Evolutionary conservation across 2,113 vertebrate species (phyloP).

Genomic region (Atrichornis clamosus): DNA sequence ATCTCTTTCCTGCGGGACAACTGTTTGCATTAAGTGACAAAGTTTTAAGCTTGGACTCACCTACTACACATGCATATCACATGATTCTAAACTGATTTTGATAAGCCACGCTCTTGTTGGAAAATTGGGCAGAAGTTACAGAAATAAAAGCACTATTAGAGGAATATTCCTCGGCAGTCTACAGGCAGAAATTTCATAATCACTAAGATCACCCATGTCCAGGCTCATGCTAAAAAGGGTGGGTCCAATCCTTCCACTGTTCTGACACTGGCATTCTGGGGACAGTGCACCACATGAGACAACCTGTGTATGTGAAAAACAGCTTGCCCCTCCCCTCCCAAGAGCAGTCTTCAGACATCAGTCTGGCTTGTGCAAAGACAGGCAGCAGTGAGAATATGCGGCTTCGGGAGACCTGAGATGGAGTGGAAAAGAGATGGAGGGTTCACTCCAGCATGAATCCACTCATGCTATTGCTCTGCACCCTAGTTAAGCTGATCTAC

Average conservation of each 20-base stretch:
- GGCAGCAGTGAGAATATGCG: accelerated
- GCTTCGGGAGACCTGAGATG: not conserved
- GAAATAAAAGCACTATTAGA: not conserved
- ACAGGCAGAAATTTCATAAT: not conserved
- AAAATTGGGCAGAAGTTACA: not conserved
- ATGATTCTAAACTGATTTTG: not conserved
- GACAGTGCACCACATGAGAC: not conserved
- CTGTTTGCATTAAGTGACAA: not conserved
- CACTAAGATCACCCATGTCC: not conserved
- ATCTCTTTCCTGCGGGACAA: not conserved
- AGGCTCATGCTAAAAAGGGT: not conserved
- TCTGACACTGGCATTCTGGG: too few species aligned
- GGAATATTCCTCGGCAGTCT: not conserved
- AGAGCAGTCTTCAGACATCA: not conserved
- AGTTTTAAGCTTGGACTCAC: not conserved
- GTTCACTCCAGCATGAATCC: not conserved
- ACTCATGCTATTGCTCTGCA: accelerated
- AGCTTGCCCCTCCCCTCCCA: not conserved
- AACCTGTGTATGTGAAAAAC: accelerated
- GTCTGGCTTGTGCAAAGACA: not conserved
- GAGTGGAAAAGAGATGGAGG: not conserved
- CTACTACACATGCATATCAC: not conserved
- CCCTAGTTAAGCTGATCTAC: not conserved
- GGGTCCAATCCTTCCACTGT: not conserved
- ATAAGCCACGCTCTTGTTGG: accelerated